Conservation (phyloP, 2,888 invertebrate genomes). For the Agrilus mali region DNA sequence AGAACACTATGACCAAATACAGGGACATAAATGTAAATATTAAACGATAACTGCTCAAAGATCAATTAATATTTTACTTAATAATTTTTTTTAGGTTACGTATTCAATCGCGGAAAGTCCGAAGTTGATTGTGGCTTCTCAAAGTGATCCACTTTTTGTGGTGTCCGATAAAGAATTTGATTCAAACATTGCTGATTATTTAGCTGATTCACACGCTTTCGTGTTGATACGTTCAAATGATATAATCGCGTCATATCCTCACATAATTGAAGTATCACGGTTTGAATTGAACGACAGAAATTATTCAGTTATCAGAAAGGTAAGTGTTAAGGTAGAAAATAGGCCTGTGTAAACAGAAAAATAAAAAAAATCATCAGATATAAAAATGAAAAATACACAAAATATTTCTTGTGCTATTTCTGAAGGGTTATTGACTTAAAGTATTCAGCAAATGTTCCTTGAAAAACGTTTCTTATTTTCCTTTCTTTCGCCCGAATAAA, state of each 20-base stretch:
- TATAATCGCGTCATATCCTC: conserved; percentile 14
- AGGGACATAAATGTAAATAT: conserved; percentile 22
- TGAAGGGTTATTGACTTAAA: too few species aligned
- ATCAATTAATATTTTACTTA: not conserved
- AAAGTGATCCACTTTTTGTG: conserved; percentile 25
- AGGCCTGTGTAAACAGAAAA: too few species aligned
- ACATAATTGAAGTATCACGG: conserved; percentile 21
- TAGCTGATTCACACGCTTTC: conserved; percentile 23
- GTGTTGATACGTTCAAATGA: conserved; percentile 21
- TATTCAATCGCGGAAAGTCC: conserved; percentile 21
- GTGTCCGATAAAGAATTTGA: conserved; percentile 22
- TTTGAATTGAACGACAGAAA: conserved; percentile 18
- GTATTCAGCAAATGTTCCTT: too few species aligned
- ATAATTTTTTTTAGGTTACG: conserved; percentile 19
- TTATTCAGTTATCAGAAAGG: conserved; percentile 27
- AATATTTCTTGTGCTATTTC: too few species aligned
- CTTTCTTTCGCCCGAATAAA: too few species aligned
- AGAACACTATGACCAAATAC: conserved; percentile 22
- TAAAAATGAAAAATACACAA: too few species aligned
- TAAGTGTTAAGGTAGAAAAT: too few species aligned
- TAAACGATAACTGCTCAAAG: not conserved
- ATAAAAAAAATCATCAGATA: too few species aligned
- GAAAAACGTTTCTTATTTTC: too few species aligned
- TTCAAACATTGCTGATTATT: conserved; percentile 22
- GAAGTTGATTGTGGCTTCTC: conserved; percentile 23